phyloP scores from a whole-genome alignment of 2,888 invertebrate species.

The Drosophila lacicola region DNA sequence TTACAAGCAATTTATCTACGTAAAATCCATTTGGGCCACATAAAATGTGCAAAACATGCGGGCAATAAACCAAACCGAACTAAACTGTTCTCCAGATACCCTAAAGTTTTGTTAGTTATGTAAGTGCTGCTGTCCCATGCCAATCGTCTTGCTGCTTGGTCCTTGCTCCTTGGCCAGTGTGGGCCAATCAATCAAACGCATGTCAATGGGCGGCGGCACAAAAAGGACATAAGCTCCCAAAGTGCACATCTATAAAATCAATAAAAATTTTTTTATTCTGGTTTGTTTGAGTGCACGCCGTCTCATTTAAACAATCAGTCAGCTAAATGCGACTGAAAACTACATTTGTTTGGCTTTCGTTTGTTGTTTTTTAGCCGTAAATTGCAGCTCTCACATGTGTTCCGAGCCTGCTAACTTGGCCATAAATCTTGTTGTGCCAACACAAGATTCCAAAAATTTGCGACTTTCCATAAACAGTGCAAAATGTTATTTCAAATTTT shows the following conservation, averaged over 20 bases:
- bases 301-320: constrained; percentile 62
- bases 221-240: neutral
- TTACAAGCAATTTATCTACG: constrained; percentile 26
- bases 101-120: neutral
- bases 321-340: constrained; percentile 52
- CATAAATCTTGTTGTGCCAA: constrained; percentile 46
- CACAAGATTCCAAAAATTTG: constrained; percentile 13
- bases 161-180: constrained; percentile 5
- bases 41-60: constrained; percentile 17
- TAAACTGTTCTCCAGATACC: constrained; percentile 24
- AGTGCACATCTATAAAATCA: constrained; percentile 51
- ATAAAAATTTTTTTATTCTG: constrained; percentile 33
- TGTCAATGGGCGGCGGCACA: constrained; percentile 29
- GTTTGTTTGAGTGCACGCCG: constrained; percentile 1
- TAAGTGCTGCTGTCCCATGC: neutral
- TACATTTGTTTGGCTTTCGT: constrained; percentile 44
- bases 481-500: constrained; percentile 3
- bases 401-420: constrained; percentile 21
- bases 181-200: constrained; percentile 55
- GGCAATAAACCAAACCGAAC: constrained; percentile 16
- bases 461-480: neutral
- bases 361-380: constrained; percentile 28
- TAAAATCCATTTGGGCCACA: constrained; percentile 19
- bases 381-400: constrained; percentile 46
- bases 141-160: neutral